phyloP scores from a whole-genome alignment of 2,888 invertebrate species.

The Diadegma fenestrale region DNA sequence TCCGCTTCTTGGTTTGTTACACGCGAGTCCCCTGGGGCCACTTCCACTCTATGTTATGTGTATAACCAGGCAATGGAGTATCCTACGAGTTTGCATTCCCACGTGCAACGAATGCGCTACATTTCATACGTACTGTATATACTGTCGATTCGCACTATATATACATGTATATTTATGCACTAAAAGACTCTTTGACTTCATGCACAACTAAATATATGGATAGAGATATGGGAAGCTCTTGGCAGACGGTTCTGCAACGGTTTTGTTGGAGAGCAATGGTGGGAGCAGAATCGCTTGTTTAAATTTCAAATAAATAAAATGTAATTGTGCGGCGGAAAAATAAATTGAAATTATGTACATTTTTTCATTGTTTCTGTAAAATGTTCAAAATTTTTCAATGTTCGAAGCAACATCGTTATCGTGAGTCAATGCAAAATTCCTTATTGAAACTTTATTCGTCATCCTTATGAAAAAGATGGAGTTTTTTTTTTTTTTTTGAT shows the following conservation, averaged over 20 bases:
- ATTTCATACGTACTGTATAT: slow-evolving; percentile 55
- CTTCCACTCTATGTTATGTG: slow-evolving; percentile 46
- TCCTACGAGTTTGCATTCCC: slow-evolving; percentile 65
- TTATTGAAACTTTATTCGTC: no score
- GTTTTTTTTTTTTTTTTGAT: not conserved
- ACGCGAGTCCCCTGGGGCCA: slow-evolving; percentile 66
- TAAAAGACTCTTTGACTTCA: not conserved
- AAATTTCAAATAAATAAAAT: not conserved
- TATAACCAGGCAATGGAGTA: slow-evolving; percentile 37
- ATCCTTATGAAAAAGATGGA: no score
- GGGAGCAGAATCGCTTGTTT: not conserved
- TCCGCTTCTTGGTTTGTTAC: slow-evolving; percentile 67
- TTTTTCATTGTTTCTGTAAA: not conserved
- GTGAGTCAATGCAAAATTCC: no score
- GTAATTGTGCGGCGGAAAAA: not conserved
- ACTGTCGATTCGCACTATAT: slow-evolving; percentile 49
- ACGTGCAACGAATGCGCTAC: slow-evolving; percentile 64
- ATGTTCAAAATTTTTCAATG: not conserved
- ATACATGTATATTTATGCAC: not conserved
- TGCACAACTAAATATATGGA: not conserved
- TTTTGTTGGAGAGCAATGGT: not conserved
- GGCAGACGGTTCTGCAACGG: slow-evolving; percentile 1
- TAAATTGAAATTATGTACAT: not conserved
- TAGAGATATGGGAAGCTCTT: not conserved
- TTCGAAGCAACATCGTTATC: not conserved